Conservation (phyloP, 2,113 vertebrate species). For the Notarius quadriscutis region DNA sequence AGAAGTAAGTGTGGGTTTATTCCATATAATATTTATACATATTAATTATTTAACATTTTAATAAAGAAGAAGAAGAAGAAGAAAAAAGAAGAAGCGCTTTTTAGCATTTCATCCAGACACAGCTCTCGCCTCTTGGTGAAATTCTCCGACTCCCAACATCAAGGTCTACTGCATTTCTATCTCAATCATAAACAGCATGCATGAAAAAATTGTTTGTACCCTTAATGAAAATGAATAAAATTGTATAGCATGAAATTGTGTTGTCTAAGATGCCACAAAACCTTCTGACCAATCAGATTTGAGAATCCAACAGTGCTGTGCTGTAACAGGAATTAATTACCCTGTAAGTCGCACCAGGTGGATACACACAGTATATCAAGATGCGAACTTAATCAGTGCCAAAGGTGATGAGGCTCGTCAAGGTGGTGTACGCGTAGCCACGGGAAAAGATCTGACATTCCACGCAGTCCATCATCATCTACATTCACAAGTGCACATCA, state of each 20-base stretch:
- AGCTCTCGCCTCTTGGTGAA: neutral
- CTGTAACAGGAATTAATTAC: neutral
- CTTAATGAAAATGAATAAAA: neutral
- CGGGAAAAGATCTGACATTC: neutral
- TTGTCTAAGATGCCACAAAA: neutral
- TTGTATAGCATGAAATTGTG: neutral
- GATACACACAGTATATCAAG: neutral
- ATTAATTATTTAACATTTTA: neutral
- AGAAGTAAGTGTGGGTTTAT: neutral
- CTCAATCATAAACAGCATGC: neutral
- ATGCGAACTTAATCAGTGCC: neutral
- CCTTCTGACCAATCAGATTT: neutral
- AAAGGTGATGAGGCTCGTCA: neutral
- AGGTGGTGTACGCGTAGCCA: neutral
- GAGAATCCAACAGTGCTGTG: neutral
- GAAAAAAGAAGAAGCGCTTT: neutral
- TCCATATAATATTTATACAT: neutral
- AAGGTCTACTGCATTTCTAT: neutral
- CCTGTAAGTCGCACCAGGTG: neutral
- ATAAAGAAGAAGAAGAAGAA: neutral
- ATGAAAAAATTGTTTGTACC: neutral
- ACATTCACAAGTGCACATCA: slow-evolving; percentile 65
- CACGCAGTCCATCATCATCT: slow-evolving; percentile 53
- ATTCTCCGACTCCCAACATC: neutral
- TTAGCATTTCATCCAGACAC: neutral